Evolutionary conservation across 2,113 vertebrate genomes (phyloP), one percentile per base, ranked within the genome.

Genomic region (Epinephelus fuscoguttatus): DNA sequence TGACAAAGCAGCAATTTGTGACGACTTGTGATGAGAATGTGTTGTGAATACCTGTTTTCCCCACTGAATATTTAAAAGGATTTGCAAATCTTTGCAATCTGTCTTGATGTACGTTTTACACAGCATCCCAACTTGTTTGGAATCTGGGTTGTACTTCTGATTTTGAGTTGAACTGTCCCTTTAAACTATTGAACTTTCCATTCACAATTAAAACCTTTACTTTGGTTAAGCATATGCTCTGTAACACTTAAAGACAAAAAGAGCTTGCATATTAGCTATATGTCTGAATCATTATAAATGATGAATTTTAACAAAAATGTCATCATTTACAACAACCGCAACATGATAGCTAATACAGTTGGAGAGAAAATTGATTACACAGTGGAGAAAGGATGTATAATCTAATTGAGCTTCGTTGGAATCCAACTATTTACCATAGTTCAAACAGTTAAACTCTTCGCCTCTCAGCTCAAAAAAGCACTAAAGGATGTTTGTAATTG

Each of bases 401-500:
- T 49, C 27, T 47, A 60, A 77, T 19, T 5, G 61, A n/a, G 13
- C 6, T 80, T 66, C 40, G 33, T 0, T 6, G 4, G 40, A 55
- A 13, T n/a, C 33, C 1, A 21, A 14, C 55, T 27, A 23, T 52
- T 57, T 57, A 17, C n/a, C 6, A 25, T 18, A 52, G 53, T 61
- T 81, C 45, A 49, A 78, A 74, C 19, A 13, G 47, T 30, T 40
- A 30, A 27, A 78, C 49, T 57, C 40, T 62, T 4, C 9, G 19
- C n/a, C 42, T 53, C 1, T 42, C 9, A 57, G 71, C 72, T 74
- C 50, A 49, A 47, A 55, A 30, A 53, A 70, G 52, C 63, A 81
- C 53, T 60, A 59, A 82, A 66, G 56, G 78, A 72, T 68, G 55
- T 80, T 84, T 81, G 72, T 87, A 85, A 91, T 85, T 84, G 81